Percentiles rank a stretch among this genome's conserved stretches.
phyloP scores from a whole-genome alignment of 92 coral and sea anemone genomes.

The Ricordea florida region DNA sequence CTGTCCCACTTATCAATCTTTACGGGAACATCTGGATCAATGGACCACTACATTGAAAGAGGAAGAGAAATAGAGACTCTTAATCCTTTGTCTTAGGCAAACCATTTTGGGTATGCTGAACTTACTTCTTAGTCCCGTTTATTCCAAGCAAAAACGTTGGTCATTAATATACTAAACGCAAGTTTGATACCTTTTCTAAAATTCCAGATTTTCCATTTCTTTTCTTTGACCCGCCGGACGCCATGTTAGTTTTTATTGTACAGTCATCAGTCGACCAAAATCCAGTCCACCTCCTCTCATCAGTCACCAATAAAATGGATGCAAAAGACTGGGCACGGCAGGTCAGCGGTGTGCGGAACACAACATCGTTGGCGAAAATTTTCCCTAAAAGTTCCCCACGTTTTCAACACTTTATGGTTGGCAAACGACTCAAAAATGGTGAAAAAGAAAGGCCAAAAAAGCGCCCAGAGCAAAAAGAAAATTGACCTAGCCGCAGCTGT shows the following conservation, averaged over 20 bases:
- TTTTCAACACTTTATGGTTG: too few species aligned
- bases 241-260: slow-evolving; percentile 63
- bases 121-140: too few species aligned
- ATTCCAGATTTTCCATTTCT: slow-evolving; percentile 55
- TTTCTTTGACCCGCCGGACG: slow-evolving; percentile 70
- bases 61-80: background rate
- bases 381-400: background rate
- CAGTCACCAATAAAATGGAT: background rate
- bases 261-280: too few species aligned
- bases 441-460: slow-evolving; percentile 70
- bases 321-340: background rate
- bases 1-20: slow-evolving; percentile 98
- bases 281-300: background rate
- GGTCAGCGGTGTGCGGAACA: slow-evolving; percentile 14
- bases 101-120: too few species aligned
- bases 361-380: background rate
- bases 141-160: too few species aligned
- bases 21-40: slow-evolving; percentile 86
- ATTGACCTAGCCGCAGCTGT: slow-evolving; percentile 95
- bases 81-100: too few species aligned
- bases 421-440: slow-evolving; percentile 25
- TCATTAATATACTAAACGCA: too few species aligned
- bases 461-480: slow-evolving; percentile 76
- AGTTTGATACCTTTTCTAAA: slow-evolving; percentile 49
- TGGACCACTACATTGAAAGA: slow-evolving; percentile 59